These are phyloP conservation scores for Drosophila villosipedis DNA, from an alignment of 2,888 invertebrate genomes.

Conservation along the genomic window DNA sequence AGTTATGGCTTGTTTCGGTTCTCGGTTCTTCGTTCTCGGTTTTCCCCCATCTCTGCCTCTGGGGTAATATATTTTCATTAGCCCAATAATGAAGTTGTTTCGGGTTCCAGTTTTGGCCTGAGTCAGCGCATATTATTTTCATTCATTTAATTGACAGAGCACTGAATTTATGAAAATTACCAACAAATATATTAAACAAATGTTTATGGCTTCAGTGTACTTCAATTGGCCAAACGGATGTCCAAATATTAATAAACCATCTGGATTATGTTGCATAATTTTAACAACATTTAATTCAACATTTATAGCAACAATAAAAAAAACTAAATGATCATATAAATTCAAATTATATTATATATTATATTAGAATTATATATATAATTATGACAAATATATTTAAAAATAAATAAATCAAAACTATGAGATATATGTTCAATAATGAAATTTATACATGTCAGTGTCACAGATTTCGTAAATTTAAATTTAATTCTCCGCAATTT, in stretches of 20 bases:
- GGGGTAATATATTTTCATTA: conserved; percentile 74
- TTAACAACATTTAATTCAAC: not conserved
- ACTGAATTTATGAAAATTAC: conserved; percentile 60
- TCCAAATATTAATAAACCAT: conserved; percentile 3
- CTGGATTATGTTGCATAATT: not conserved
- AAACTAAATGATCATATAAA: not conserved
- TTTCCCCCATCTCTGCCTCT: not conserved
- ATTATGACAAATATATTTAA: not conserved
- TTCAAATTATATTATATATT: not conserved
- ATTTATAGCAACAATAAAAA: not conserved
- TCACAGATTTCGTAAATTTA: not conserved
- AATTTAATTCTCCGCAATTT: not conserved
- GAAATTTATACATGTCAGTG: not conserved
- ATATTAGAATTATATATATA: not conserved
- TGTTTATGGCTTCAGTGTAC: conserved; percentile 39
- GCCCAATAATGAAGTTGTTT: conserved; percentile 58
- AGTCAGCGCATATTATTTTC: conserved; percentile 72
- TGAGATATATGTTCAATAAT: not conserved
- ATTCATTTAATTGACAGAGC: conserved; percentile 73
- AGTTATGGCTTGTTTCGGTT: conserved; percentile 62
- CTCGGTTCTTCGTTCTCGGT: conserved; percentile 15
- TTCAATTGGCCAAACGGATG: conserved; percentile 60
- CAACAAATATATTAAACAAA: conserved; percentile 46
- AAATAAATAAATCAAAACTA: not conserved
- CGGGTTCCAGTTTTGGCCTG: conserved; percentile 44